Base-by-base conservation (phyloP, 2,888 invertebrate genomes). In the Phrixothrix hirtus region DNA sequence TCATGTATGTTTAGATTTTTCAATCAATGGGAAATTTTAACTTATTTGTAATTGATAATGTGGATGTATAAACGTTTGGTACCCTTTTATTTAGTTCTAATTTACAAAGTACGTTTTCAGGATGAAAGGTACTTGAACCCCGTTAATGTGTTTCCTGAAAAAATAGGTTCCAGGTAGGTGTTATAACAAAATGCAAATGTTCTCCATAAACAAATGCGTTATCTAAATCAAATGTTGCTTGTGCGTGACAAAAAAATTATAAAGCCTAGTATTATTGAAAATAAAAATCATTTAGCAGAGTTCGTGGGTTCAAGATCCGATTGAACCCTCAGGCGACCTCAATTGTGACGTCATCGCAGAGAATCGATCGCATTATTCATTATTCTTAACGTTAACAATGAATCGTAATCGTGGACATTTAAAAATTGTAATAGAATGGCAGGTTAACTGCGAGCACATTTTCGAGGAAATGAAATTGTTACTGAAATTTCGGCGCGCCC, bases 331-430 rank as follows among this genome's bases (percentile, higher is more conserved):
- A 9, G 47, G 30, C 46, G 53, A 43, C 47, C 62, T 61, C 62
- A 58, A 37, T 34, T 32, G 55, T 63, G 61, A 64, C 63, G 63
- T 61, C 64, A 63, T 53, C 45, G 41, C 59, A 59, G 62, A 63
- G 63, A 64, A 63, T 63, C 62, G 63, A 63, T 57, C 54, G 55
- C 49, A 52, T 54, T 55, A 52, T 48, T 60, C 60, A 60, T 58
- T 57, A 26, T 27, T 27, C 26, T 11, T 13, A 27, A 26, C 1
- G 21, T 13, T 10, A 26, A 25, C 9, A 26, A 11, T 25, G 21
- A 38, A 38, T 38, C 14, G 32, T 42, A 45, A 42, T 38, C 29
- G 34, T 12, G 31, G 31, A 13, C 38, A 17, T 39, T 12, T 38
- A 31, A 31, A 30, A 15, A 21, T 27, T 11, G 29, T 11, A 11